Conservation (phyloP, 2,113 vertebrate genomes). For the Brienomyrus brachyistius region DNA sequence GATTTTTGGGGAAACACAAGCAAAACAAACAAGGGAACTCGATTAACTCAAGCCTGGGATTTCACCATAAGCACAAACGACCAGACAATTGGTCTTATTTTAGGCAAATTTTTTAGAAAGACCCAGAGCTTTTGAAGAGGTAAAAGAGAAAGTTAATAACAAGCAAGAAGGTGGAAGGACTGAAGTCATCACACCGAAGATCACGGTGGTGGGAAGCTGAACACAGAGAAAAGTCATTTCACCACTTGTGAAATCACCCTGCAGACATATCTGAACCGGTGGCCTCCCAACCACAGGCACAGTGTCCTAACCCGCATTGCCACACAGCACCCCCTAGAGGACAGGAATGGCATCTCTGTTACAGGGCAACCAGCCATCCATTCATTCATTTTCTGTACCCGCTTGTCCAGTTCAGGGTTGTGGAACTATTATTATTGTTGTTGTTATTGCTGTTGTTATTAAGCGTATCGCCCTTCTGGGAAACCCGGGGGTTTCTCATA, state of each 20-base stretch:
- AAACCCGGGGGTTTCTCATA: not conserved
- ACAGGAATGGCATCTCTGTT: not conserved
- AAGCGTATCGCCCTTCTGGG: not conserved
- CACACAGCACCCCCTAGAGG: not conserved
- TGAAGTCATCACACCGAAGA: not conserved
- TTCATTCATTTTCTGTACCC: not conserved
- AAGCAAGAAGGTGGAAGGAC: not conserved
- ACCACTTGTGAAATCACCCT: not conserved
- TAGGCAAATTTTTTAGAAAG: not conserved
- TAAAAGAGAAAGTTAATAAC: not conserved
- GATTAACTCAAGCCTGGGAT: not conserved
- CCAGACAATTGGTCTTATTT: not conserved
- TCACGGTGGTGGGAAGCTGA: not conserved
- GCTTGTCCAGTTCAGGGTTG: not conserved
- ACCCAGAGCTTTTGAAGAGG: not conserved
- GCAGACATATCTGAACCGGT: not conserved
- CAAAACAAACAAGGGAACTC: not conserved
- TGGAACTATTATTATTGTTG: not conserved
- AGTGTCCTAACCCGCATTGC: not conserved
- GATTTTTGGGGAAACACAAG: not conserved
- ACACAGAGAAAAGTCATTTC: not conserved
- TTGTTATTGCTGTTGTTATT: not conserved
- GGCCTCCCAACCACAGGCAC: not conserved
- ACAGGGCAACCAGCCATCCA: not conserved
- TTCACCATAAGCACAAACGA: not conserved